These are phyloP conservation scores for Ectemnius cavifrons DNA, from an alignment of 2,888 invertebrate species.

Conservation along the genomic window DNA sequence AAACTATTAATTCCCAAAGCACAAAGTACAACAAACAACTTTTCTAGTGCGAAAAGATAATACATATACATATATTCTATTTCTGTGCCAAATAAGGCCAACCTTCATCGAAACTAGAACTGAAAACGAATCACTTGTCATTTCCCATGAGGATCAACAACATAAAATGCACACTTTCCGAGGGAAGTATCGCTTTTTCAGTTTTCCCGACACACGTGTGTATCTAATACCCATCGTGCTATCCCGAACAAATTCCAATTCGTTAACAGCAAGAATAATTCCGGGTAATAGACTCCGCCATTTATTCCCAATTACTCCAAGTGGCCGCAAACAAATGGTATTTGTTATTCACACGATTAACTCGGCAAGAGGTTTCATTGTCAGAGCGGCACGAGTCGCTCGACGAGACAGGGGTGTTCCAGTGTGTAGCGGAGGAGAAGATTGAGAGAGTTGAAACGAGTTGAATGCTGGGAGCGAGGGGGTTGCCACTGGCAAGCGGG, in stretches of 20 bases:
- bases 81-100: too few relatives aligned
- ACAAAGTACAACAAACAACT: background rate
- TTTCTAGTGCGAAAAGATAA: too few relatives aligned
- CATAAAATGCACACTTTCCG: background rate
- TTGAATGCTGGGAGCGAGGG: conserved; percentile 13
- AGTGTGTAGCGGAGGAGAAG: background rate
- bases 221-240: too few relatives aligned
- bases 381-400: background rate
- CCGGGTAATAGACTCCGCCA: too few relatives aligned
- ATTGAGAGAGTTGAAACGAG: conserved; percentile 5
- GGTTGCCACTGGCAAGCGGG: conserved; percentile 19
- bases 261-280: too few relatives aligned
- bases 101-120: too few relatives aligned
- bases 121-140: background rate
- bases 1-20: background rate
- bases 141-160: background rate
- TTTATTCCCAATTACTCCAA: too few relatives aligned
- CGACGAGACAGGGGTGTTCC: conserved; percentile 21
- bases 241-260: too few relatives aligned
- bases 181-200: too few relatives aligned
- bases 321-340: background rate
- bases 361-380: background rate
- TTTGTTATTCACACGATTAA: conserved; percentile 4
- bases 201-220: too few relatives aligned
- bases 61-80: too few relatives aligned